Base-by-base conservation (phyloP, 2,888 invertebrate species). In the Stegana nigrithorax region DNA sequence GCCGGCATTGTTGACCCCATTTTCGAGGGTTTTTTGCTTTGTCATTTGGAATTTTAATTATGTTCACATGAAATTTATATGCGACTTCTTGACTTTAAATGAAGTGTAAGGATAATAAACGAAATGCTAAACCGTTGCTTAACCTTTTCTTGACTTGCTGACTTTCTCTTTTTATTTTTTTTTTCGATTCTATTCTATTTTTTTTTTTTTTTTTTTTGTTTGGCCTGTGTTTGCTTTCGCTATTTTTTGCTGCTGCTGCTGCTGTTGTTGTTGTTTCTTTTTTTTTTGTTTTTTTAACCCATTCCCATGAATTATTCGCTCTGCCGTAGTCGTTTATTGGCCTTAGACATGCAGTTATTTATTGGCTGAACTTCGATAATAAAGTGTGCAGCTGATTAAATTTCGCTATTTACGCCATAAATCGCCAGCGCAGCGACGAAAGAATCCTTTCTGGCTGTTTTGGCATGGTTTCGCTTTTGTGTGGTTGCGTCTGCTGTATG, bases 31-130 rank as follows among this genome's bases (percentile, higher is more conserved):
- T 44, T 45, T 45, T 75, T 75, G 77, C 78, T 79, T 73, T 78
- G 79, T 78, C 75, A 74, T 80, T 78, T 68, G 76, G 66, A 64
- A 73, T 75, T 80, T 80, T 80, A 80, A 80, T 80, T 80, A 80
- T 80, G 79, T 80, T 78, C 80, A 80, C 80, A 79, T 45, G 71
- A 73, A 78, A 77, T 78, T 75, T 80, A 73, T 80, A 72, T 72
- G 73, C 77, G 72, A 74, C 70, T 74, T 67, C 73, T 74, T 70
- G 72, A 70, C 68, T 75, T 75, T 74, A 75, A 79, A 78, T 78
- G 74, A 79, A 74, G 71, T 77, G 73, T 73, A 75, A 72, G 69
- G 67, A 26, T 42, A 47, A 57, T 58, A 5, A 14, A n/a, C 17
- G 14, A 1, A 39, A 45, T 23, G 45, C 12, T 23, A 45, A 45